Percentiles rank a stretch among this genome's conserved stretches.
These are phyloP conservation scores for Prosopocoilus inquinatus DNA, from an alignment of 2,888 invertebrate species.

Conservation along the genomic window DNA sequence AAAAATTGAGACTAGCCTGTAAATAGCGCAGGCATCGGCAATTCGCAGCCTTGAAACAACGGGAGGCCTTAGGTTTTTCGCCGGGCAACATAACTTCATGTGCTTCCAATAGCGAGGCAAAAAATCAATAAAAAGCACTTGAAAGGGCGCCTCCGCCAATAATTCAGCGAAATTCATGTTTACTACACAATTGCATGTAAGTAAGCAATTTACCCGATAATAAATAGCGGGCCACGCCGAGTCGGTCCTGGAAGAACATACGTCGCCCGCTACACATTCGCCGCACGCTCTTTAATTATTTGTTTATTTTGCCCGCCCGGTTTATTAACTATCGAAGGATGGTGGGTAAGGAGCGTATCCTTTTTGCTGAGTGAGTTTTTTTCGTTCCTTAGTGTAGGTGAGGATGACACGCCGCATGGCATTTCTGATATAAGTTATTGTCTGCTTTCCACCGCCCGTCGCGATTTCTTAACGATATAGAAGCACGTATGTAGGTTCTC, in stretches of 20 bases:
- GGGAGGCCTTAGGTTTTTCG: constrained; percentile 23
- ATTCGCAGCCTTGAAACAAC: constrained; percentile 24
- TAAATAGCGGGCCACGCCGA: constrained; percentile 32
- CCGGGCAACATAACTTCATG: constrained; percentile 35
- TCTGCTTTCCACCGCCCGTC: constrained; percentile 30
- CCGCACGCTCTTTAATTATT: not conserved
- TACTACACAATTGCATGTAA: constrained; percentile 45
- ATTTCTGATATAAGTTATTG: constrained; percentile 28
- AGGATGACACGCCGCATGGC: constrained; percentile 16
- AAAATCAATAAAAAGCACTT: constrained; percentile 37
- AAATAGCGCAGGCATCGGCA: not conserved
- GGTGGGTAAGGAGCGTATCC: no score
- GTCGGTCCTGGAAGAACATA: constrained; percentile 14
- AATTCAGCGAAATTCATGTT: constrained; percentile 42
- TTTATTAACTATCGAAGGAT: not conserved
- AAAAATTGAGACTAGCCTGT: not conserved
- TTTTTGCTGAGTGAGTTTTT: no score
- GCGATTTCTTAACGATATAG: constrained; percentile 32
- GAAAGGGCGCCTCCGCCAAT: constrained; percentile 37
- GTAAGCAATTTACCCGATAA: constrained; percentile 38
- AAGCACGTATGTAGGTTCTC: constrained; percentile 17
- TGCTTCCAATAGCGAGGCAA: constrained; percentile 28
- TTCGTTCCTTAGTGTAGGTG: not conserved
- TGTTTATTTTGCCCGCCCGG: constrained; percentile 1
- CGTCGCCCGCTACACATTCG: constrained; percentile 1